phyloP scores from a whole-genome alignment of 2,888 invertebrate species.

The Cataglyphis altisquamis region DNA sequence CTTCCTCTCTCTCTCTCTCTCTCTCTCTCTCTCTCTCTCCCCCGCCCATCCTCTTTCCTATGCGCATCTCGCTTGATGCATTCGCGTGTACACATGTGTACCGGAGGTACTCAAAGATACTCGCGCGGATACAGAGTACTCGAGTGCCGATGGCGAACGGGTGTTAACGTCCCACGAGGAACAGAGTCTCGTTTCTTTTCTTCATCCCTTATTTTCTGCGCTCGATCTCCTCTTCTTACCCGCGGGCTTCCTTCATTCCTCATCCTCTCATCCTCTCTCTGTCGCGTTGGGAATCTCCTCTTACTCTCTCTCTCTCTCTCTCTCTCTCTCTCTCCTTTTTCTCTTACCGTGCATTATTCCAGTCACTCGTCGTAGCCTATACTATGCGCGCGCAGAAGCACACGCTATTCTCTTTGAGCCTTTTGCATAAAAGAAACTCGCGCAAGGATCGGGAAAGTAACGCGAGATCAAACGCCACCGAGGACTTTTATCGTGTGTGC shows the following conservation, averaged over 20 bases:
- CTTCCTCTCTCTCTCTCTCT: neutral
- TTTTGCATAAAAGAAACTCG: constrained; percentile 67
- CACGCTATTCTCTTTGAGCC: constrained; percentile 67
- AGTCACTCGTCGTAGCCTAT: constrained; percentile 65
- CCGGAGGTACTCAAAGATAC: constrained; percentile 56
- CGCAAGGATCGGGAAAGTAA: constrained; percentile 62
- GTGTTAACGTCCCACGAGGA: constrained; percentile 73
- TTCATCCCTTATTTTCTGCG: constrained; percentile 2
- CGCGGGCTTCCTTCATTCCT: constrained; percentile 10
- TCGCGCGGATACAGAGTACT: constrained; percentile 55
- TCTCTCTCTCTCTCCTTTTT: constrained; percentile 36
- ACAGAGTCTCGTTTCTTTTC: constrained; percentile 46
- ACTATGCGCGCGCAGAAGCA: constrained; percentile 50
- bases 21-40: neutral
- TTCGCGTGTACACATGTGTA: constrained; percentile 9
- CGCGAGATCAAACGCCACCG: constrained; percentile 69
- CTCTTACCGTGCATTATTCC: constrained; percentile 67
- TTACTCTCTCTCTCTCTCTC: constrained; percentile 6
- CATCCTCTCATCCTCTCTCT: neutral
- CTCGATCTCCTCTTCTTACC: neutral
- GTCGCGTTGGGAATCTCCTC: neutral
- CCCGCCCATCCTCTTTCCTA: neutral
- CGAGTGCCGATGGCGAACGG: constrained; percentile 38
- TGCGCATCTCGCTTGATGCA: constrained; percentile 35
- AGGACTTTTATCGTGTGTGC: constrained; percentile 41